Conservation (phyloP, 2,888 invertebrate genomes). For the Ariolimax columbianus region DNA sequence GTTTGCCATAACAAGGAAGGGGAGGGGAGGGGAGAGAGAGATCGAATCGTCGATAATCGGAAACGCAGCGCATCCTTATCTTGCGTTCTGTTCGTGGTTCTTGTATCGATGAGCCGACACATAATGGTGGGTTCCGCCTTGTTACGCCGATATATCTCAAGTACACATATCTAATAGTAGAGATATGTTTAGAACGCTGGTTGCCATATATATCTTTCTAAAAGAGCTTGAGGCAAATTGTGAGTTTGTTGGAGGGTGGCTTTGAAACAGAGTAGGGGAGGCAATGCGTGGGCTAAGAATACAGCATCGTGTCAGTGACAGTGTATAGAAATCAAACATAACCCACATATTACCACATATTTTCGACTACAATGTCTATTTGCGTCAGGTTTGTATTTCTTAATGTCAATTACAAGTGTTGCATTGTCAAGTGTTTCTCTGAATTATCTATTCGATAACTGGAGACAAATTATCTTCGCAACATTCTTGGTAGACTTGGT, state of each 20-base stretch:
- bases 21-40: not conserved
- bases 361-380: not conserved
- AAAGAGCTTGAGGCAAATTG: not conserved
- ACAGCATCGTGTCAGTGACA: not conserved
- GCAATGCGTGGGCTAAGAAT: not conserved
- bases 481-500: too few species aligned
- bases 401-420: not conserved
- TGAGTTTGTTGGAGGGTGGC: not conserved
- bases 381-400: not conserved
- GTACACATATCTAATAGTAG: not conserved
- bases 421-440: too few species aligned
- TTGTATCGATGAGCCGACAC: not conserved
- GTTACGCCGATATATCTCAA: not conserved
- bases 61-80: conserved; percentile 13
- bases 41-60: conserved; percentile 5
- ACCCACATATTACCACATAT: not conserved
- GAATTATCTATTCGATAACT: too few species aligned
- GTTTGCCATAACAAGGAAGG: not conserved
- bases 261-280: not conserved
- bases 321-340: not conserved
- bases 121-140: not conserved
- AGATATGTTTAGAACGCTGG: not conserved
- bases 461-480: too few species aligned
- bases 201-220: conserved; percentile 18
- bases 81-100: conserved; percentile 1